Conservation (phyloP, 2,113 vertebrate species). For the Rhabdomys dilectus region DNA sequence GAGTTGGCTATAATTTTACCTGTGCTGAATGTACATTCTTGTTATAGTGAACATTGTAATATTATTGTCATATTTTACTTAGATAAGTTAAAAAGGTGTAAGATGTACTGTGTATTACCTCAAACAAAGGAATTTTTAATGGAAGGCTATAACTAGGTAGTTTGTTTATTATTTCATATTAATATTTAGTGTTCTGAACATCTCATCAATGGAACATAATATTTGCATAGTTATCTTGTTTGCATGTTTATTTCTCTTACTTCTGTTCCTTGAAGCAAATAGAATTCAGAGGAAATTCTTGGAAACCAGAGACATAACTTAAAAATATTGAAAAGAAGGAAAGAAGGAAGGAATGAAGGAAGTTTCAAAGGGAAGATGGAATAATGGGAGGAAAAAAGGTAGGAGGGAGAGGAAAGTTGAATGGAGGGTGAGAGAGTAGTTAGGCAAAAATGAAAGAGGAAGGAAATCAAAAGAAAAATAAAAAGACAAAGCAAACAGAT, state of each 20-base stretch:
- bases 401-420: rapidly evolving
- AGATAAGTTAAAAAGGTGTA: background rate
- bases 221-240: slow-evolving; percentile 44
- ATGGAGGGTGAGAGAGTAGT: background rate
- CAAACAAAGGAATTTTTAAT: slow-evolving; percentile 34
- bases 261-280: background rate
- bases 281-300: background rate
- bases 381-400: background rate
- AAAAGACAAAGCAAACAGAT: background rate
- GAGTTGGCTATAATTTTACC: slow-evolving; percentile 21
- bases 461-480: background rate
- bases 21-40: slow-evolving; percentile 43
- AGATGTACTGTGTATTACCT: background rate
- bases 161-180: slow-evolving; percentile 51
- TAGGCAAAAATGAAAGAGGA: background rate
- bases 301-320: background rate
- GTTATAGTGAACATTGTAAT: slow-evolving; percentile 4
- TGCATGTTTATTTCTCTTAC: background rate
- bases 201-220: slow-evolving; percentile 46
- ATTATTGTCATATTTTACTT: slow-evolving; percentile 54
- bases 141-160: slow-evolving; percentile 8
- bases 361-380: background rate
- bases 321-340: background rate
- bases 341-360: background rate
- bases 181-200: slow-evolving; percentile 36